Evolutionary conservation across 2,113 vertebrate genomes (phyloP).

Genomic region (Martes martes): DNA sequence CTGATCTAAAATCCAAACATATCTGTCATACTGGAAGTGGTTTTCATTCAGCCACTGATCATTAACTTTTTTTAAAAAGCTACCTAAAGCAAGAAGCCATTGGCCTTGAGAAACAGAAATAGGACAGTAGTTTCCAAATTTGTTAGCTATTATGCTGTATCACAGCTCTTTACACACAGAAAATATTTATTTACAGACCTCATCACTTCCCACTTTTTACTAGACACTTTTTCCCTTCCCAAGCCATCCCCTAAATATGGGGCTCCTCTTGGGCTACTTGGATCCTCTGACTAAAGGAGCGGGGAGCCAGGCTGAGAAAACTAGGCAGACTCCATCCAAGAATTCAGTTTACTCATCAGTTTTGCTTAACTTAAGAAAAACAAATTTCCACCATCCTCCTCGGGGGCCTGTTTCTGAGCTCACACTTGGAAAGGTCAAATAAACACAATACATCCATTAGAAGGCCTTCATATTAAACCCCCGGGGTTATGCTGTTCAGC

Average conservation of each 20-base stretch:
- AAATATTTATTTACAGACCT: not conserved
- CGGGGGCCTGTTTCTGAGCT: constrained; percentile 54
- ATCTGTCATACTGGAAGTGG: not conserved
- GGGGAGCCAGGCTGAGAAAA: constrained; percentile 12
- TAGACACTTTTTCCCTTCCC: not conserved
- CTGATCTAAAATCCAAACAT: not conserved
- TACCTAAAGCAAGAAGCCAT: not conserved
- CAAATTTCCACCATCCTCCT: constrained; percentile 46
- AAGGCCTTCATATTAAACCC: not conserved
- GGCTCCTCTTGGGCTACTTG: not conserved
- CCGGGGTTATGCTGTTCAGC: not conserved
- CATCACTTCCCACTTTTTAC: not conserved
- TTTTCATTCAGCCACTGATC: not conserved
- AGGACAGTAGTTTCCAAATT: not conserved
- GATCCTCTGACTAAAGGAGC: not conserved
- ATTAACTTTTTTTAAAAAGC: not conserved
- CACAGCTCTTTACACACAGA: not conserved
- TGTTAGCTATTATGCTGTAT: not conserved
- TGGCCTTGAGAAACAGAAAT: not conserved
- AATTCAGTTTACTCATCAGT: constrained; percentile 39
- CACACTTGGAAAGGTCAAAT: constrained; percentile 65
- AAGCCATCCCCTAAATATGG: not conserved
- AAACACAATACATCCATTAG: constrained; percentile 31
- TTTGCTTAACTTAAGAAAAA: constrained; percentile 60
- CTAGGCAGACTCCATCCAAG: not conserved